Evolutionary conservation across 2,797 vertebrate species (phyloP), one percentile per base, ranked within the genome.

Genomic region (Crenuchus spilurus): DNA sequence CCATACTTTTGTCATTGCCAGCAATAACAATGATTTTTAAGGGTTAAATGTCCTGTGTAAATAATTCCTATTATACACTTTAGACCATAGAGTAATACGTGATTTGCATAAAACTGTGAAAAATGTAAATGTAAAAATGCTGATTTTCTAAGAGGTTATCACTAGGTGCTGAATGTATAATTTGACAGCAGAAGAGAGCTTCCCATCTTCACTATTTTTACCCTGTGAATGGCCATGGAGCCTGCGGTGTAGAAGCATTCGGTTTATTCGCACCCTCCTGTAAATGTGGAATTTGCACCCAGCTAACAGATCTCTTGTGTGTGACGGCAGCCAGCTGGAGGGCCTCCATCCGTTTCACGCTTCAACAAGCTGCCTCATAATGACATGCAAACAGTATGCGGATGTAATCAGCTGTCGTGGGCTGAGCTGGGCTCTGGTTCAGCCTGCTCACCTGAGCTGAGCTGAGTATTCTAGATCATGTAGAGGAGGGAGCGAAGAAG

Each of bases 341-440:
- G 82, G 76, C 84, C 85, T 86, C 87, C 81, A 87, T 90, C 73
- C 76, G 78, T 77, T 87, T 77, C 87, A 87, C 77, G 81, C 86
- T 87, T 81, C 77, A 81, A 64, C 81, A 76, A 85, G 74, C 81
- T 79, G 78, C 73, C 62, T 83, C 51, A 57, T 87, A 89, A 91
- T 84, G 72, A 82, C 78, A 90, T 90, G 87, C 78, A 87, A 91
- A 91, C 87, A 74, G 82, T 85, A 86, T 84, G 81, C 70, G 65
- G 66, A 76, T 75, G 80, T 84, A 84, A 85, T 87, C 83, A 79
- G 82, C 81, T 78, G 74, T 80, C 81, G 64, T 80, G 60, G 61
- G 75, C 80, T 75, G 71, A 76, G 77, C 77, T 82, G 67, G 72
- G 78, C 46, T 75, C 78, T 70, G 69, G 33, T 76, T 87, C 84